These are phyloP conservation scores for Leucophenga maculata DNA, from an alignment of 2,888 invertebrate genomes.

Conservation along the genomic window DNA sequence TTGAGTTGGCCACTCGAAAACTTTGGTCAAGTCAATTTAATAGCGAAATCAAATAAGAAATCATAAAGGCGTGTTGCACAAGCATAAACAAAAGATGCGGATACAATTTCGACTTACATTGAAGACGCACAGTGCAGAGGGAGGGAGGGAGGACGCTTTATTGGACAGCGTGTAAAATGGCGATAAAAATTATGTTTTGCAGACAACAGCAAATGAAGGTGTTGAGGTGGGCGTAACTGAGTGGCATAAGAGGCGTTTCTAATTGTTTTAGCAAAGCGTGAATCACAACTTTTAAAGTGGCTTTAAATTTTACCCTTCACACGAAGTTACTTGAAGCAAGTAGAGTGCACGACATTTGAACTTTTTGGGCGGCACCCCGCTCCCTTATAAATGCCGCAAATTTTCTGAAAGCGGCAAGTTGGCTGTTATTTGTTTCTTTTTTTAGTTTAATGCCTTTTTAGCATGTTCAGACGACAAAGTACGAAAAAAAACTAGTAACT, in stretches of 20 bases:
- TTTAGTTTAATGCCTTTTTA: constrained; percentile 49
- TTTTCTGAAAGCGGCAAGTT: constrained; percentile 10
- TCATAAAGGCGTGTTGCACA: constrained; percentile 64
- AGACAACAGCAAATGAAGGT: background rate
- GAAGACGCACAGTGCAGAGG: background rate
- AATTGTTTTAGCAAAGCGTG: constrained; percentile 14
- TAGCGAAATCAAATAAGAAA: constrained; percentile 61
- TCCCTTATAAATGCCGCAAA: background rate
- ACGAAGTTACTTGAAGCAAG: background rate
- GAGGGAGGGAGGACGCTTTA: no score
- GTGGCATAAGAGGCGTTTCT: background rate
- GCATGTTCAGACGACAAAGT: constrained; percentile 48
- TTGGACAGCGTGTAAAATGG: constrained; percentile 12
- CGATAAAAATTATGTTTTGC: constrained; percentile 13
- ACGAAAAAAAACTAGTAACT: constrained; percentile 11
- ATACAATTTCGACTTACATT: background rate
- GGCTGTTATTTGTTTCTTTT: no score
- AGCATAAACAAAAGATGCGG: constrained; percentile 52
- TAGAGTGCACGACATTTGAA: constrained; percentile 10
- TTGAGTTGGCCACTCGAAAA: background rate
- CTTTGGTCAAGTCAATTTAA: constrained; percentile 21
- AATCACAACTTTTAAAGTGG: constrained; percentile 9
- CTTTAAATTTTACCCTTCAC: no score
- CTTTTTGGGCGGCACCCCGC: background rate
- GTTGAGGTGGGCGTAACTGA: constrained; percentile 1